Evolutionary conservation across 2,797 vertebrate species (phyloP), one percentile per base, ranked within the genome.

Genomic region (Acanthurus lineatus): DNA sequence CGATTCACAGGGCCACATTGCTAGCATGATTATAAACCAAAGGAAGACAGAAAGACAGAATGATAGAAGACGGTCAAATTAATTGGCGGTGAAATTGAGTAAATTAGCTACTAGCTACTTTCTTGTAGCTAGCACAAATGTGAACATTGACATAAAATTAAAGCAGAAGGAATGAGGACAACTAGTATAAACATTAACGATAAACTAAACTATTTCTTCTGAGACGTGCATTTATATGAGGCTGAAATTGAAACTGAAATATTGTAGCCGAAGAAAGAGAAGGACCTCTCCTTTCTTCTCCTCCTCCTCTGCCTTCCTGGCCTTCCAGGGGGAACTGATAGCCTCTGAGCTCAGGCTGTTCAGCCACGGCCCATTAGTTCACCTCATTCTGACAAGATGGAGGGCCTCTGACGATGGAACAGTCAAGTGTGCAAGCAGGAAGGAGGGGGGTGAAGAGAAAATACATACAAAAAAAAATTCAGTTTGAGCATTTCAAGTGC

Each of bases 361-460:
- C 89, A 82, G 85, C 86, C 80, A 89, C 68, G 89, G 88, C 83
- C 89, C 91, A 91, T 93, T 92, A 92, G 83, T 85, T 88, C 84
- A 82, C 89, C 89, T 89, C 86, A 88, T 86, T 90, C 86, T 89
- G 87, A 92, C 93, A 91, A 92, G 92, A 93, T 90, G 89, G 91
- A 93, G 85, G 87, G 81, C 79, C 82, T 89, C 90, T 79, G 87
- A 90, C 68, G 80, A 89, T 63, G 73, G 76, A 86, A 88, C 88
- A 79, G 80, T 85, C 83, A 77, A 90, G 89, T 83, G 86, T 83
- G 76, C 63, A 19, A 66, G 51, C 42, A n/a, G 67, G 74, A 64
- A 67, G 64, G 54, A 49, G 44, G 53, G 75, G 63, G 40, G 14
- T 15, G 53, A 67, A 32, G 28, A 76, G 76, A 62, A 76, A 67